phyloP scores from a whole-genome alignment of 2,113 vertebrate species.

The Alosa alosa region DNA sequence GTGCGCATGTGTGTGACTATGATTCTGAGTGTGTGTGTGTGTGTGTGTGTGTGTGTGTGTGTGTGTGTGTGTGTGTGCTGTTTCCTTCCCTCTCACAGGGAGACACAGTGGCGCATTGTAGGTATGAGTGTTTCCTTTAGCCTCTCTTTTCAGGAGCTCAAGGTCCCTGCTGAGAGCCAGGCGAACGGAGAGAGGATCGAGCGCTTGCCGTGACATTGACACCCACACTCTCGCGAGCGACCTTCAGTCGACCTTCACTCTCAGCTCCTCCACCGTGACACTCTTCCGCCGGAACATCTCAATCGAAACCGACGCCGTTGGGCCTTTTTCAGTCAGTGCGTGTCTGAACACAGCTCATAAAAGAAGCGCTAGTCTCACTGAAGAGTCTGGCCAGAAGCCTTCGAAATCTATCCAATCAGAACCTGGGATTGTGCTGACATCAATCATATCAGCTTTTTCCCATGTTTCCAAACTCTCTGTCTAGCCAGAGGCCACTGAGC shows the following conservation, averaged over 20 bases:
- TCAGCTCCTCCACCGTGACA: not conserved
- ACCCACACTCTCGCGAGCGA: not conserved
- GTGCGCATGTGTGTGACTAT: not conserved
- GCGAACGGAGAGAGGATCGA: not conserved
- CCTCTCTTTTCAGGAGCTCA: not conserved
- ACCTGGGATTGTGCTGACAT: not conserved
- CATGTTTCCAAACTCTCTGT: no score
- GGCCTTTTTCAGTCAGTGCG: not conserved
- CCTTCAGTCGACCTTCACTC: not conserved
- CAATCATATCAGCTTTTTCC: no score
- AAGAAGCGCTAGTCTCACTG: not conserved
- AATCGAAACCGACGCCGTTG: not conserved
- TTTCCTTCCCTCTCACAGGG: not conserved
- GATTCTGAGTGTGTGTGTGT: not conserved
- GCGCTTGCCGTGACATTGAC: not conserved
- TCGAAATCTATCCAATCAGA: not conserved
- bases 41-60: not conserved
- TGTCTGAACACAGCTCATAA: not conserved
- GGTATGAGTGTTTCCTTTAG: not conserved
- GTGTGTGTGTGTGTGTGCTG: not conserved
- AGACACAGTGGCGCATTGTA: conserved; percentile 15
- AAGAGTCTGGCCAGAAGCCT: not conserved
- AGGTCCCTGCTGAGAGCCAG: not conserved
- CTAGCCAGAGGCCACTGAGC: no score
- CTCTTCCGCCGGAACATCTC: not conserved